Base-by-base conservation (phyloP, 1,140 invertebrate genomes). In the Saccostrea echinata region DNA sequence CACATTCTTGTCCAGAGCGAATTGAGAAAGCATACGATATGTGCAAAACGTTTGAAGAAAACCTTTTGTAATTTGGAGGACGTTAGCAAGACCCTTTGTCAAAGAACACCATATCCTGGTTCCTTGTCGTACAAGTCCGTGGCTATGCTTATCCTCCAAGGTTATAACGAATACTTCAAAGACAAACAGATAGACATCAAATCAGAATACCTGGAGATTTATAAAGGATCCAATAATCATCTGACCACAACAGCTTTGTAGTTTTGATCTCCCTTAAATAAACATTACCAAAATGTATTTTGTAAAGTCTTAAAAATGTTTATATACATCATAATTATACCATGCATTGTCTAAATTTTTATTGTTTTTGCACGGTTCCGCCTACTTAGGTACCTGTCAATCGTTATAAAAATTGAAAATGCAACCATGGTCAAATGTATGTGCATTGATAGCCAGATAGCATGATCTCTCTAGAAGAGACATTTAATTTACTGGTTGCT, bases 41-140 rank as follows among this genome's bases (percentile, higher is more conserved):
- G 8, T 35, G 9, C 27, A 51, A 57, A 30, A 33, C 27, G 12
- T 24, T 80, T 80, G 71, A 16, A 18, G 21, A 6, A 80, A 33
- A 12, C 27, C 16, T 80, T 80, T 12, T 33, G 9, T 30, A 30
- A 82, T 8, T n/a, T 86, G 85, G 76, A 81, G 57, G 13, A 24
- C 12, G 55, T 82, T 1, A 51, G 16, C 3, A 57, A n/a, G 16
- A 51, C 52, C 6, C 12, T 81, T 16, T 86, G 68, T 16, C n/a
- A 33, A 0, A 27, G 76, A 57, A 71, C 51, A 57, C 85, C 85
- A n/a, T 86, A 86, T 82, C 35, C 53, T 81, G 85, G 85, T 2
- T 81, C 76, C 52, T 43, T 86, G 27, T 86, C 85, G 6, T 86
- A 86, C 52, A 86, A 81, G 80, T 86, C 80, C n/a, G 52, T 76